Evolutionary conservation across 2,888 invertebrate species (phyloP).

Genomic region (Hololepta plana): DNA sequence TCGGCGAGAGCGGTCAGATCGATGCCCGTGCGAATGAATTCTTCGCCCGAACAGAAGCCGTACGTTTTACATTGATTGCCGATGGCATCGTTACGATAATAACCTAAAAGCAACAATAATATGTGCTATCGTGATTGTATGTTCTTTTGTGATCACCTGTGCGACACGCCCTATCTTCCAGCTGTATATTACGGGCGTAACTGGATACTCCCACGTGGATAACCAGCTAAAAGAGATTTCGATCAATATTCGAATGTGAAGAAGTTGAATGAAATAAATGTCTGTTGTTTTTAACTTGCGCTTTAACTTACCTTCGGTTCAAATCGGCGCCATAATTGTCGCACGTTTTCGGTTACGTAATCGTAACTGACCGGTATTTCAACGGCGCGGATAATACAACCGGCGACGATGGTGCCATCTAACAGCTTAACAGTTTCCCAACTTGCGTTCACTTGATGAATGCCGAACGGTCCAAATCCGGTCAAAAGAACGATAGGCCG

Average conservation of each 20-base stretch:
- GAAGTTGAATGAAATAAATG: conserved; percentile 1
- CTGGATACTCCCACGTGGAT: conserved; percentile 66
- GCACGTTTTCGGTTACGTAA: conserved; percentile 42
- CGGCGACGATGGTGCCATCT: conserved; percentile 31
- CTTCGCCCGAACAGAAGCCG: no score
- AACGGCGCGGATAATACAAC: conserved; percentile 34
- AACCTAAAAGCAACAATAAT: no score
- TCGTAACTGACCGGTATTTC: conserved; percentile 59
- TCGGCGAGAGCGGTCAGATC: conserved; percentile 34
- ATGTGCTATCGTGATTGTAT: no score
- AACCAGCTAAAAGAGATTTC: conserved; percentile 39
- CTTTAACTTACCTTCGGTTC: conserved; percentile 43
- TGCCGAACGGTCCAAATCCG: conserved; percentile 67
- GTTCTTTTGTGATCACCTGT: conserved; percentile 35
- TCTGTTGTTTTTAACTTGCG: conserved; percentile 3
- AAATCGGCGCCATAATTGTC: conserved; percentile 48
- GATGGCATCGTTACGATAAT: no score
- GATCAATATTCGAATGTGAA: conserved; percentile 1
- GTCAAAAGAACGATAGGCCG: conserved; percentile 34
- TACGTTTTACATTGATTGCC: no score
- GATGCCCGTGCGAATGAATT: conserved; percentile 35
- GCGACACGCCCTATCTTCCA: conserved; percentile 51
- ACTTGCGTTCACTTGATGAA: conserved; percentile 57
- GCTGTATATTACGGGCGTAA: conserved; percentile 37
- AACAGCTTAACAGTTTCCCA: conserved; percentile 63